Base-by-base conservation (phyloP, 2,113 vertebrate species). In the Puma concolor region DNA sequence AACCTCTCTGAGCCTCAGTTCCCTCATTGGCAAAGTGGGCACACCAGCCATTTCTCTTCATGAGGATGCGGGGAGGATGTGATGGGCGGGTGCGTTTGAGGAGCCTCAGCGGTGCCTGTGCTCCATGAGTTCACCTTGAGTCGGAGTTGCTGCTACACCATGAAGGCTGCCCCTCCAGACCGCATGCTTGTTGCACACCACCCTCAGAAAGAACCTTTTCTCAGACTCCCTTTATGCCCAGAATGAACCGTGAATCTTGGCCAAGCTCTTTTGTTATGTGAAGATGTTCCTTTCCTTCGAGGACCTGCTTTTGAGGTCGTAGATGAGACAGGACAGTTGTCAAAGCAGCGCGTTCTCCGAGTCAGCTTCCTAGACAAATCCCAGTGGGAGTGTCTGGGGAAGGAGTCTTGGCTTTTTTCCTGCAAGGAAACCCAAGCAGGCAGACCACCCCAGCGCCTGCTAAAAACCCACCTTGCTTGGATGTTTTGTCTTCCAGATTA, bases 241-340 rank as follows among this genome's bases (percentile, higher is more conserved):
- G 81, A 86, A 84, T 48, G 76, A 83, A 79, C 87, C 91, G 27
- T 86, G 93, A 96, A 72, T 87, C 57, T 93, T 48, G 36, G 36
- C 50, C 41, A 74, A 92, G 80, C 50, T 84, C 82, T 93, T 87
- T 66, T 64, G 67, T 83, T 64, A 38, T 27, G 57, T 38, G 54
- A 84, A 90, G 90, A 67, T 6, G 4, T 74, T 67, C 19, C 9
- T 33, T 74, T 89, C 31, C 48, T 85, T 85, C 77, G 38, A 71
- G 77, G n/a, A 81, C 38, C 57, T 63, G 27, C 71, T 33, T 60
- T 23, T 19, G 21, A 66, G 64, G 63, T n/a, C 48, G 12, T 5
- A 57, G 52, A 94, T 64, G 25, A 48, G 17, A 13, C 44, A 79
- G 31, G 54, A 13, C 4, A 38, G 48, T 11, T n/a, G 80, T 69